Evolutionary conservation across 2,888 invertebrate species (phyloP), one percentile per base, ranked within the genome.

Genomic region (Chloroclystis v-ata): DNA sequence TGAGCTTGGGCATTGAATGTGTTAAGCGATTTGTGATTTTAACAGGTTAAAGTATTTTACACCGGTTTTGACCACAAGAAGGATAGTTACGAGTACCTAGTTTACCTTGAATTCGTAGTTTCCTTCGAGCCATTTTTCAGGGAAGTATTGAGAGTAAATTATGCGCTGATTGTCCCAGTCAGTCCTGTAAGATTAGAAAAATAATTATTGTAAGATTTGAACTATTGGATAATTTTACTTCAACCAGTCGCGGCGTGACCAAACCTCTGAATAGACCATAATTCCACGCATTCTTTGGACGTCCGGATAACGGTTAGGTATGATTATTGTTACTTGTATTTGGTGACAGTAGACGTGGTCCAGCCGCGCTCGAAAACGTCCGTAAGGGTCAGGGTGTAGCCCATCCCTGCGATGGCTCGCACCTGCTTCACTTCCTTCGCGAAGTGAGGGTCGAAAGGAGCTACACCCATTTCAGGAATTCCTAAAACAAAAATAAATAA

Each of bases 101-200:
- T 26, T 26, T 70, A 84, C 86, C 75, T 81, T 78, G 56, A 84
- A 87, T 52, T 83, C 82, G 53, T 87, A 87, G 38, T 82, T 89
- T 1, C 95, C 95, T 44, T 90, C 85, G 1, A 95, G 79, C 65
- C 89, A 90, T 66, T 95, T 95, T 61, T 94, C 94, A 0, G 95
- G 95, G 71, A 95, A 95, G 71, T 92, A 93, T 75, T 95, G 95
- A 0, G 94, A 92, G 65, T 94, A 94, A 47, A 93, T 89, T 2
- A 95, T 90, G 32, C 89, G 85, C 49, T 91, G 81, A 59, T 91
- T 90, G 8, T 89, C 86, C 74, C 89, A 87, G 68, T 94, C 92
- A 8, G 91, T 91, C 69, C 93, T 93, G 78, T 43, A 84, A n/a
- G 7, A 37, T 16, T 32, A 63, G n/a, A n/a, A n/a, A n/a, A n/a